Conservation (phyloP, 2,888 invertebrate species). For the Pseudococcus jackbeardsleyi region DNA sequence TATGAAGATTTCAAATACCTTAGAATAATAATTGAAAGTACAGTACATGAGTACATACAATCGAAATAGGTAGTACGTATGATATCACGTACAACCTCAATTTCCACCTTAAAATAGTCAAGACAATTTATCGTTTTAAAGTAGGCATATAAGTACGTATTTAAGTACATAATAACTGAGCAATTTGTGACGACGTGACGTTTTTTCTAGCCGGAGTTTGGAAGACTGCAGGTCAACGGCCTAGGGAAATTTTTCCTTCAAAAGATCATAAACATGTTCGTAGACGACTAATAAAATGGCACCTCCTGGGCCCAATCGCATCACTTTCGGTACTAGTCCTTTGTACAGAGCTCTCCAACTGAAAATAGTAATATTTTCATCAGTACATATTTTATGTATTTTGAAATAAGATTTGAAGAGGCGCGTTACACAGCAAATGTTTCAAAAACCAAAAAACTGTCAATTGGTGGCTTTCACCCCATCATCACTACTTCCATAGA, state of each 20-base stretch:
- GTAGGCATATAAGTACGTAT: background rate
- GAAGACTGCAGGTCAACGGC: background rate
- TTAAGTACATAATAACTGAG: background rate
- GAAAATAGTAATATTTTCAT: conserved; percentile 69
- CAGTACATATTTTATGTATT: no score
- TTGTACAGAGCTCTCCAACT: conserved; percentile 91
- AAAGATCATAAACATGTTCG: conserved; percentile 85
- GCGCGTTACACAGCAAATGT: no score
- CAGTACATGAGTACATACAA: no score
- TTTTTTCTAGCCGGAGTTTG: background rate
- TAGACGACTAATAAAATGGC: conserved; percentile 95
- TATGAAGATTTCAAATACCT: background rate
- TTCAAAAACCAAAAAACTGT: no score
- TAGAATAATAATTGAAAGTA: background rate
- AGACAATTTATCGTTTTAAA: background rate
- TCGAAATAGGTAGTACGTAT: background rate
- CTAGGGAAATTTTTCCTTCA: conserved; percentile 73
- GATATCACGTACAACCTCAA: background rate
- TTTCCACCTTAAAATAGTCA: background rate
- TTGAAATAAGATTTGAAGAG: no score
- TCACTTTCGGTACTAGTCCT: conserved; percentile 90
- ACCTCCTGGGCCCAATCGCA: conserved; percentile 93
- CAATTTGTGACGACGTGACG: background rate
- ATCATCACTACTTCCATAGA: no score
- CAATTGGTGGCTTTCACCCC: no score